phyloP scores from a whole-genome alignment of 2,888 invertebrate species.

The Stenurella melanura region DNA sequence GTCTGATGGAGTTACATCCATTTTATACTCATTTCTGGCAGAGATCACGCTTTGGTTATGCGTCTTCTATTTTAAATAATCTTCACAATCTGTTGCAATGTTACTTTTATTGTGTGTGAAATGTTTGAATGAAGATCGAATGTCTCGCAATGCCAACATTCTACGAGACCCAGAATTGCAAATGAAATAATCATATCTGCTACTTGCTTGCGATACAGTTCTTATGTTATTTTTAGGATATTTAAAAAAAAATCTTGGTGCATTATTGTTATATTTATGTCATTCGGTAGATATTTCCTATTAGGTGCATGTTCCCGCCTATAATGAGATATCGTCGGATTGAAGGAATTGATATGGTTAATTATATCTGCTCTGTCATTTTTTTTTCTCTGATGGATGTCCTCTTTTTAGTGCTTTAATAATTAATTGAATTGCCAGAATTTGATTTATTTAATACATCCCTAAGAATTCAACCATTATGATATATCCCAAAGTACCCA shows the following conservation, averaged over 20 bases:
- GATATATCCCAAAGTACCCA: no score
- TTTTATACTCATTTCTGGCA: slow-evolving; percentile 9
- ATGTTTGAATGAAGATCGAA: neutral
- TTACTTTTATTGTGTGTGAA: neutral
- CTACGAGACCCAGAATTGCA: slow-evolving; percentile 50
- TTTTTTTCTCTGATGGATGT: neutral
- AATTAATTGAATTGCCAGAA: no score
- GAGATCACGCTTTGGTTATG: neutral
- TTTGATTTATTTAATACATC: no score
- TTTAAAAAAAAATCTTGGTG: slow-evolving; percentile 44
- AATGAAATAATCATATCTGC: slow-evolving; percentile 52
- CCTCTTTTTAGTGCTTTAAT: no score
- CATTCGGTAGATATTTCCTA: slow-evolving; percentile 35
- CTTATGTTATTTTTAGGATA: slow-evolving; percentile 42
- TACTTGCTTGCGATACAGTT: slow-evolving; percentile 14
- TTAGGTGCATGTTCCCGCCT: slow-evolving; percentile 23
- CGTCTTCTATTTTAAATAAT: neutral
- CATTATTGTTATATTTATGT: slow-evolving; percentile 28
- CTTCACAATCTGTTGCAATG: slow-evolving; percentile 5
- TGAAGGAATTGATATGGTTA: slow-evolving; percentile 14
- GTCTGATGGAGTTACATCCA: neutral
- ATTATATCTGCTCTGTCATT: neutral
- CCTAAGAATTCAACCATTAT: no score
- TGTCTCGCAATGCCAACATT: slow-evolving; percentile 37
- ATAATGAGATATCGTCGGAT: slow-evolving; percentile 44